Percentiles rank a stretch among this genome's conserved stretches.
Conservation (phyloP, 2,888 invertebrate species). For the Antheraea assamensis region DNA sequence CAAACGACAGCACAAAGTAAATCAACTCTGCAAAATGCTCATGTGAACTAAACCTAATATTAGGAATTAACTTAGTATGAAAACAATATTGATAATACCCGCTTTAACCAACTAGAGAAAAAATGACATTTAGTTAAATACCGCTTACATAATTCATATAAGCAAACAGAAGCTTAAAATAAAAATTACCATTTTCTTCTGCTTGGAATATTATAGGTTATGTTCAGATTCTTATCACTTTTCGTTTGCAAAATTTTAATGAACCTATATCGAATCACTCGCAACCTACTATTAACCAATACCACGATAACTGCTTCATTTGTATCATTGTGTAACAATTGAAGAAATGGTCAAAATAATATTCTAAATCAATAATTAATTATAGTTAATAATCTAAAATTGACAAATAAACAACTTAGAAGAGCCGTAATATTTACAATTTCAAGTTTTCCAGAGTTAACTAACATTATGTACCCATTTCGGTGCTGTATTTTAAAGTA, state of each 20-base stretch:
- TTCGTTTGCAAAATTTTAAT: neutral
- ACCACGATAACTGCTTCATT: too few relatives aligned
- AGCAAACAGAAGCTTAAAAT: neutral
- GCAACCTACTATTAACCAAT: neutral
- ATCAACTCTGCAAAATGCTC: slow-evolving; percentile 41
- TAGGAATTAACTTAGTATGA: neutral
- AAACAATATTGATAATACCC: neutral
- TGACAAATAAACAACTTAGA: too few relatives aligned
- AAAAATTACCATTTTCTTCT: too few relatives aligned
- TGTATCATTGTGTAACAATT: too few relatives aligned
- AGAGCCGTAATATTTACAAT: too few relatives aligned
- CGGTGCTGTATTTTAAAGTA: too few relatives aligned
- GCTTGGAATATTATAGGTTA: too few relatives aligned
- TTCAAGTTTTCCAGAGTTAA: too few relatives aligned
- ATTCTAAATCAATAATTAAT: too few relatives aligned
- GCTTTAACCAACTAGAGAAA: neutral
- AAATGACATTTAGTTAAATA: neutral
- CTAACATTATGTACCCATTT: too few relatives aligned
- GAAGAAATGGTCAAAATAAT: too few relatives aligned
- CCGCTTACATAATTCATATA: neutral
- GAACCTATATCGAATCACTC: neutral
- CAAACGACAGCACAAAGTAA: slow-evolving; percentile 45
- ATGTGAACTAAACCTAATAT: slow-evolving; percentile 13
- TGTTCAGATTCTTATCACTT: neutral
- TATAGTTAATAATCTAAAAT: too few relatives aligned